Evolutionary conservation across 2,113 vertebrate species (phyloP), one percentile per base, ranked within the genome.

Genomic region (Himantopus leucocephalus): DNA sequence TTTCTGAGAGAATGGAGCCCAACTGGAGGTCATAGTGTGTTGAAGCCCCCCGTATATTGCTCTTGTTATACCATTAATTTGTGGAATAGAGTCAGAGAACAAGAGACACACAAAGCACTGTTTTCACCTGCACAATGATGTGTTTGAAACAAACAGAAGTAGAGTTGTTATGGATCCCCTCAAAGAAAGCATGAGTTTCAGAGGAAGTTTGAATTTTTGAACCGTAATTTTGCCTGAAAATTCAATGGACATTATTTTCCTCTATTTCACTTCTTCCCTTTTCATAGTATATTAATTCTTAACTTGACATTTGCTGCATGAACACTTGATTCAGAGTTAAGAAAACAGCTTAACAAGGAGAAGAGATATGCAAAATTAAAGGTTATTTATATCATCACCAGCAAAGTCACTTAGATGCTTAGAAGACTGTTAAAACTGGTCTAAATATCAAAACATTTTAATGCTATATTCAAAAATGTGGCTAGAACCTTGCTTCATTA

Each of bases 271-370:
- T 77, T 96, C 29, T 83, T 95, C 58, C 73, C 16, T 97, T 97
- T 97, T 96, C 91, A 89, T 93, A 97, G 80, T 16, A 77, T 96
- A 90, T 94, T 97, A 96, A 96, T 97, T 97, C 95, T 85, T 92
- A 95, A 9, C 66, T 91, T 98, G 97, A 96, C 97, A 96, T 98
- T 97, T 98, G 56, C 88, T 98, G 94, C 63, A 92, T 92, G 90
- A 98, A 92, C 75, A 96, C 94, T 97, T 94, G 74, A 97, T 96
- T 98, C 94, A 45, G 75, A 96, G 77, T 96, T 96, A 96, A 96
- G 82, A 97, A 98, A 98, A 88, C 75, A 97, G 79, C 81, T 97
- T 97, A 96, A 96, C 39, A 87, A 93, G 67, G 60, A 96, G 74
- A 97, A 96, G 24, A 95, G 77, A 92, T 83, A 93, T n/a, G 77